Conservation (phyloP, 2,888 invertebrate genomes). For the Ichneumoninae sp. region DNA sequence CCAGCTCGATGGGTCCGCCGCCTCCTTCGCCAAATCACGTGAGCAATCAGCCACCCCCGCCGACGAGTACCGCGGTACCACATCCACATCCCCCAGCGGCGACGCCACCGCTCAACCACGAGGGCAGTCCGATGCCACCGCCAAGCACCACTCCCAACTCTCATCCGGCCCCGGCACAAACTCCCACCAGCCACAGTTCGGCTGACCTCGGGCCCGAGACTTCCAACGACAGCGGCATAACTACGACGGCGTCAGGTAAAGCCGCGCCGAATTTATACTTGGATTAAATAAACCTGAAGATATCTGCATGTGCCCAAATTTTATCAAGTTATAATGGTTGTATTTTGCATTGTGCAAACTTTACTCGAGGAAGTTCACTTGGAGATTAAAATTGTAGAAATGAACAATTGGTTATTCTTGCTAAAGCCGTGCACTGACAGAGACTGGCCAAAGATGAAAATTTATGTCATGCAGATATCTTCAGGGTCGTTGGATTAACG, state of each 20-base stretch:
- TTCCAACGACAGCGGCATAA: slow-evolving; percentile 86
- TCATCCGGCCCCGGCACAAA: slow-evolving; percentile 80
- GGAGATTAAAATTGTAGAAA: too few species aligned
- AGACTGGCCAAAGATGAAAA: too few species aligned
- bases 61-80: slow-evolving; percentile 62
- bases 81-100: slow-evolving; percentile 78
- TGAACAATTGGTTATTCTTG: too few species aligned
- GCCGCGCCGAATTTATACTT: not conserved
- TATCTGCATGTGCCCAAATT: too few species aligned
- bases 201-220: slow-evolving; percentile 81
- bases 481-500: too few species aligned
- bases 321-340: too few species aligned
- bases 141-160: slow-evolving; percentile 86
- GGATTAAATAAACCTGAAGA: too few species aligned
- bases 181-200: slow-evolving; percentile 79
- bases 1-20: slow-evolving; percentile 87
- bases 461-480: too few species aligned
- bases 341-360: too few species aligned
- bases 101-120: slow-evolving; percentile 81
- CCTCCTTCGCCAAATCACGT: slow-evolving; percentile 86
- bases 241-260: slow-evolving; percentile 87
- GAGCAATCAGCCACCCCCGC: slow-evolving; percentile 73
- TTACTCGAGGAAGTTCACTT: too few species aligned
- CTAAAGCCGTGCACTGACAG: too few species aligned
- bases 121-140: slow-evolving; percentile 85